Base-by-base conservation (phyloP, 2,797 vertebrate species). In the Cirrhinus molitorella region DNA sequence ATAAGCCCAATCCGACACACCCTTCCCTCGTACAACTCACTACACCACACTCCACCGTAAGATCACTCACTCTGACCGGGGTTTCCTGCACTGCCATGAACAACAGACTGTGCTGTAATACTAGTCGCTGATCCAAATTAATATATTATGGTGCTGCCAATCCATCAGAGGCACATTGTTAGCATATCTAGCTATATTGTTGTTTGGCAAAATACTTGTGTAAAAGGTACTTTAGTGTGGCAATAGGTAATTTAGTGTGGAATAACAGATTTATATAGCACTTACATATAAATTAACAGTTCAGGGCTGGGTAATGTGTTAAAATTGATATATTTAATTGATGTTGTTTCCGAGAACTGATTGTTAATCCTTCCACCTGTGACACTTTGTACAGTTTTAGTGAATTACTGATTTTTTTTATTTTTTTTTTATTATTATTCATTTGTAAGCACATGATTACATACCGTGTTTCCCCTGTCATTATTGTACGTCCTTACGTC, bases 1-100 rank as follows among this genome's bases (percentile, higher is more conserved):
- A 95, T 95, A 95, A 94, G 89, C 84, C 83, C 40, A 57, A 80
- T 43, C 77, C 14, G 92, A 83, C 92, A 91, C 93, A 68, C 93
- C 94, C 94, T 85, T 13, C 68, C 87, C 34, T 68, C n/a, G 17
- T 82, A 65, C 47, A 23, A 16, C 49, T 63, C 79, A 63, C 55
- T 67, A 61, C 83, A 83, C 66, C 61, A 68, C n/a, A 45, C 59
- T 16, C 2, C n/a, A 61, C n/a, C 6, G 23, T 31, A 8, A 40
- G 34, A 11, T 45, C 59, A 34, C 63, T 25, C 45, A 79, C 16
- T 4, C 28, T 77, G 45, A 51, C 45, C 25, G 5, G 59, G 45
- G 21, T 59, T 75, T 68, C 37, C 19, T 23, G 3, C 55, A 79
- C 68, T 79, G 68, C 70, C 66, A 13, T 45, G 16, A 47, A 74